Percentiles rank a stretch among this genome's conserved stretches.
phyloP scores from a whole-genome alignment of 2,113 vertebrate species.

The Labeo rohita region DNA sequence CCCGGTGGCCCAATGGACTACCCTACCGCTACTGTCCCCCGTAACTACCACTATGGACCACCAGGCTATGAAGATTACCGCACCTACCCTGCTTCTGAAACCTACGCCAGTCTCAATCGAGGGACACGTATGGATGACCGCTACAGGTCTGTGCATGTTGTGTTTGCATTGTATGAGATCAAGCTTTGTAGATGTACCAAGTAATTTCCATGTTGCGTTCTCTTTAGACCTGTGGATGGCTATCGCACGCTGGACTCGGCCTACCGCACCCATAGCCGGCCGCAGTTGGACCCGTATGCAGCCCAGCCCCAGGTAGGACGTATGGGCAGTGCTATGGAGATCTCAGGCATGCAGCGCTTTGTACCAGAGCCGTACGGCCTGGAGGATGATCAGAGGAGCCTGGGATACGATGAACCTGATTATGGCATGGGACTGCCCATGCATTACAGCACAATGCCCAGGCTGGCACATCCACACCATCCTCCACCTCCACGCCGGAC shows the following conservation, averaged over 20 bases:
- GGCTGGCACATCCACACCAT: conserved; percentile 71
- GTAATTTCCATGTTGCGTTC: no score
- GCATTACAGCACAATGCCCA: conserved; percentile 87
- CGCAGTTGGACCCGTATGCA: conserved; percentile 87
- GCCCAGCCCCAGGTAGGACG: conserved; percentile 91
- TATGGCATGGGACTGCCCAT: conserved; percentile 84
- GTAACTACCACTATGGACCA: conserved; percentile 92
- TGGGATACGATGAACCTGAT: conserved; percentile 90
- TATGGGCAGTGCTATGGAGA: conserved; percentile 88
- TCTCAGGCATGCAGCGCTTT: conserved; percentile 82
- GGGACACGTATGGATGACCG: conserved; percentile 88
- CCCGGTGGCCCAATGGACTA: conserved; percentile 76
- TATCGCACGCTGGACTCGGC: conserved; percentile 81
- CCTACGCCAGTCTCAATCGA: conserved; percentile 86
- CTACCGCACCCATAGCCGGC: conserved; percentile 88
- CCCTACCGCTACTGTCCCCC: conserved; percentile 88
- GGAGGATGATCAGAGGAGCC: conserved; percentile 93
- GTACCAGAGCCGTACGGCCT: conserved; percentile 87
- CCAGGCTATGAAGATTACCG: conserved; percentile 81
- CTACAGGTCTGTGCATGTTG: conserved; percentile 74
- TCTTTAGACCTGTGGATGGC: conserved; percentile 72
- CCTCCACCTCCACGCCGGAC: conserved; percentile 84
- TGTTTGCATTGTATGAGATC: background rate
- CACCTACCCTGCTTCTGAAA: conserved; percentile 74
- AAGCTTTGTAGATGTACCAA: background rate